Evolutionary conservation across 2,797 vertebrate species (phyloP), one percentile per base, ranked within the genome.

Genomic region (Trematomus bernacchii): DNA sequence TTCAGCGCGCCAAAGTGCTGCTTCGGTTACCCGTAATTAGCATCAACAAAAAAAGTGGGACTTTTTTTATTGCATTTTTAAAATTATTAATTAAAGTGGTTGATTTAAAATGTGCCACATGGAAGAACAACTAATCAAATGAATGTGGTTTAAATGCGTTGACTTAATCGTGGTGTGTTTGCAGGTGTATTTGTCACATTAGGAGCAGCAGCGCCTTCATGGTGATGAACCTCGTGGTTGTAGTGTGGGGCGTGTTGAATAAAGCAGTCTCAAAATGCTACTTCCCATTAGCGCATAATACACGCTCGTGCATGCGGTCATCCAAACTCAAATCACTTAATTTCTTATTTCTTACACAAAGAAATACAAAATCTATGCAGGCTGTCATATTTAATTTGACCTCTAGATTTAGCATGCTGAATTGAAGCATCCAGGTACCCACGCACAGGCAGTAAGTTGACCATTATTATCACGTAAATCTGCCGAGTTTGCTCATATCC

Each of bases 181-280:
- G 46, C 47, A 51, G 64, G 46, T 71, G 68, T 37, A 47, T 83
- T 73, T 60, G 43, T 67, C 47, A 60, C 21, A 14, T 15, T 14
- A 19, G 52, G 13, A 42, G 53, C 54, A 30, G 65, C 48, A 0
- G 52, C 0, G 67, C 65, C 60, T 77, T 83, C 68, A 47, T 50
- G 77, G 68, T 69, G 77, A 68, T 73, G 53, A 84, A 93, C 94
- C 94, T 93, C 94, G 94, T 95, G 95, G 92, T 77, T 82, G 78
- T 47, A 68, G 66, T 88, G 82, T 65, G 85, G 85, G 86, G 86
- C 82, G 86, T 91, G 90, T 90, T 37, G 33, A 37, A 37, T 76
- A 30, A 77, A 77, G 57, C 55, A 78, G 51, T 57, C 68, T 81
- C 30, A 33, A 63, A 27, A 73, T 82, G 65, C 73, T 54, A 83